Conservation (phyloP, 2,797 vertebrate species). For the Perodicticus potto region DNA sequence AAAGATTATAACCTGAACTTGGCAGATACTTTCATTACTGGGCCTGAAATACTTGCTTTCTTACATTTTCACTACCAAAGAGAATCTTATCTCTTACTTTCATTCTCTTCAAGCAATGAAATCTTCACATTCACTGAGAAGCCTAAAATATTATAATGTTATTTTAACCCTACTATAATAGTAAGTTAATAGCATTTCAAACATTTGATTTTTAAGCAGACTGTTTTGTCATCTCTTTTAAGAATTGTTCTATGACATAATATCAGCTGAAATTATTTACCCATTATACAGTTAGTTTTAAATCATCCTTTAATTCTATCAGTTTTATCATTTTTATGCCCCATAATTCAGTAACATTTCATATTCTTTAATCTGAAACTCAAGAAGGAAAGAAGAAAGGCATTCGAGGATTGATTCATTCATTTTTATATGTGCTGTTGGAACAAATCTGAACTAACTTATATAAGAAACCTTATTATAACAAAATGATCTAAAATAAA, state of each 20-base stretch:
- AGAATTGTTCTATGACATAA: not conserved
- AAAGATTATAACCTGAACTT: constrained; percentile 84
- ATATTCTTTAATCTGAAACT: constrained; percentile 48
- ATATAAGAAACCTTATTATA: not conserved
- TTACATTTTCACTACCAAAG: constrained; percentile 71
- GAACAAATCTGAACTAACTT: constrained; percentile 71
- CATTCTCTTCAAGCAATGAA: constrained; percentile 60
- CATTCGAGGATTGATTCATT: constrained; percentile 66
- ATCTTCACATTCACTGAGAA: not conserved
- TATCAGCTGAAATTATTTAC: not conserved
- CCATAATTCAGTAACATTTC: constrained; percentile 28
- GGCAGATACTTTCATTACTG: constrained; percentile 69
- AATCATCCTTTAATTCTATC: constrained; percentile 35
- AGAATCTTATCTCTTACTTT: not conserved
- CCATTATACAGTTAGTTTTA: not conserved
- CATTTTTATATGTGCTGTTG: constrained; percentile 70
- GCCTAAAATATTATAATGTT: not conserved
- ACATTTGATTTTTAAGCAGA: not conserved
- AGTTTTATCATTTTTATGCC: not conserved
- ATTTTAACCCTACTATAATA: constrained; percentile 9
- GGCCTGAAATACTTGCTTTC: constrained; percentile 70
- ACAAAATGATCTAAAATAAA: constrained; percentile 76
- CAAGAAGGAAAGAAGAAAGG: not conserved
- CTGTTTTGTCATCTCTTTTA: constrained; percentile 30
- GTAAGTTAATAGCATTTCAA: not conserved